These are phyloP conservation scores for Azorinus chamasolen DNA, from an alignment of 2,888 invertebrate species.

Conservation along the genomic window DNA sequence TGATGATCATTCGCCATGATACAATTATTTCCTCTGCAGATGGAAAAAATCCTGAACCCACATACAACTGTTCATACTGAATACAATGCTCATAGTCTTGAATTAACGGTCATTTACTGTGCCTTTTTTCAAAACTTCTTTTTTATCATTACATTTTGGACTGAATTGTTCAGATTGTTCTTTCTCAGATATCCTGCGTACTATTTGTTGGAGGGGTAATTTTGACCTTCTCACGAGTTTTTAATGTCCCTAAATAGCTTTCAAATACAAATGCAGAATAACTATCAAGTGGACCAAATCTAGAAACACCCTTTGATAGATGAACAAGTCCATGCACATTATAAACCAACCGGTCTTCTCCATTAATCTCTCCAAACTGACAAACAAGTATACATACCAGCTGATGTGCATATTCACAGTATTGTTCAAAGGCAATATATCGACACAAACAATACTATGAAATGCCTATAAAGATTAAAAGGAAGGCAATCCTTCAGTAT, in stretches of 20 bases:
- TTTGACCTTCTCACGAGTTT: conserved; percentile 37
- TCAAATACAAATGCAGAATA: conserved; percentile 83
- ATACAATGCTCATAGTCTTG: too few relatives aligned
- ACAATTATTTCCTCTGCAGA: too few relatives aligned
- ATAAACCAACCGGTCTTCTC: conserved; percentile 77
- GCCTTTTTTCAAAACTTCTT: conserved; percentile 14
- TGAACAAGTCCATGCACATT: conserved; percentile 85
- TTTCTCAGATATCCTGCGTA: conserved; percentile 38
- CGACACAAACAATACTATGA: conserved; percentile 58
- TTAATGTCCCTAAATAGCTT: conserved; percentile 75
- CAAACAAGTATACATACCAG: conserved; percentile 72
- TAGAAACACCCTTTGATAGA: conserved; percentile 80
- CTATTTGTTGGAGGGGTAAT: conserved; percentile 38
- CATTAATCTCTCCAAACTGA: conserved; percentile 78
- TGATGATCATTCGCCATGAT: too few relatives aligned
- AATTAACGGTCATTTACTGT: conserved; percentile 5
- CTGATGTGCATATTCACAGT: conserved; percentile 66
- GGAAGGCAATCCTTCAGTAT: conserved; percentile 63
- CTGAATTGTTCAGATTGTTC: neutral
- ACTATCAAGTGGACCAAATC: conserved; percentile 78
- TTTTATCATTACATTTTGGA: neutral
- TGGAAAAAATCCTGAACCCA: too few relatives aligned
- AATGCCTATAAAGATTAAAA: conserved; percentile 45
- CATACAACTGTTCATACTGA: too few relatives aligned
- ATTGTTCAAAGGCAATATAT: conserved; percentile 62